Percentiles rank a stretch among this genome's conserved stretches.
Conservation (phyloP, 53 echinoderm and acorn worm species). For the Temnopleurus reevesii region DNA sequence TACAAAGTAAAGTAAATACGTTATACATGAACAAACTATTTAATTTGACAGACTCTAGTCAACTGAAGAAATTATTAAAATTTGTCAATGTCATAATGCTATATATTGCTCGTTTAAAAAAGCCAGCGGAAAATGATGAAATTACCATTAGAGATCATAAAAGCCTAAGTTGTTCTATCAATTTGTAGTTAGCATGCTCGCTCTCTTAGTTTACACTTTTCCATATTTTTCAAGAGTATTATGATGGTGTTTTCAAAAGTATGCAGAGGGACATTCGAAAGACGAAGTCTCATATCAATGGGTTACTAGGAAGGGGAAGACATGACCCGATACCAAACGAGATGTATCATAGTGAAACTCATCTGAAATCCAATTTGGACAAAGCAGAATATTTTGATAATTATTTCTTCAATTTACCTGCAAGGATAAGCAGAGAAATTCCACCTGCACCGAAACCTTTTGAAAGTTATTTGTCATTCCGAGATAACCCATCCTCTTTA, state of each 20-base stretch:
- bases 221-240: too few relatives aligned
- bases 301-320: neutral
- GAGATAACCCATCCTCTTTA: neutral
- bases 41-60: too few relatives aligned
- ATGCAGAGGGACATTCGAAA: neutral
- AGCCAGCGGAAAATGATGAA: too few relatives aligned
- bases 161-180: too few relatives aligned
- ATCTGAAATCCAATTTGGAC: neutral
- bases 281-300: neutral
- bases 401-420: neutral
- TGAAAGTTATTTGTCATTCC: neutral
- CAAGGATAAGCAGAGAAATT: neutral
- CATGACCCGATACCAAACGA: neutral
- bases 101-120: too few relatives aligned
- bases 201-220: too few relatives aligned
- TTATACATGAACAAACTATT: too few relatives aligned
- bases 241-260: neutral
- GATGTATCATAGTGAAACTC: neutral
- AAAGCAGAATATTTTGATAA: constrained; percentile 14
- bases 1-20: too few relatives aligned
- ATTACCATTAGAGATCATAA: too few relatives aligned
- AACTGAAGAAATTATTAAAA: too few relatives aligned
- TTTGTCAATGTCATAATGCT: too few relatives aligned
- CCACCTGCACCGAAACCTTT: neutral
- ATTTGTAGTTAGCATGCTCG: too few relatives aligned